Conservation (phyloP, 1,140 invertebrate species). For the Aphidius gifuensis region DNA sequence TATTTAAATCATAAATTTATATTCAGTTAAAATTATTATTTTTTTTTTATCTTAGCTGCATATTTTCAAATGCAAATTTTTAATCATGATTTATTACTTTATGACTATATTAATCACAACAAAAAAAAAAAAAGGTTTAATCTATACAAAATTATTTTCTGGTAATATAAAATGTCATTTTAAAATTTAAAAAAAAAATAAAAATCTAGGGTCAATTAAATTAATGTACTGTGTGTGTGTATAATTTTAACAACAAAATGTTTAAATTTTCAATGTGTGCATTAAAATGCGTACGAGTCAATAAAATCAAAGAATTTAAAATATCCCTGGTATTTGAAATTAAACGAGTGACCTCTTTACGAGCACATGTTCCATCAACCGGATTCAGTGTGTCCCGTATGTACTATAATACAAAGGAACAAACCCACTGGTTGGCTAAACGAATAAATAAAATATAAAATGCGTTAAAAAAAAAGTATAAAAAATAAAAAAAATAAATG, state of each 20-base stretch:
- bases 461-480: not conserved
- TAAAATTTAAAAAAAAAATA: not conserved
- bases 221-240: not conserved
- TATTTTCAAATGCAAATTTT: too few relatives aligned
- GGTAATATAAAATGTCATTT: too few relatives aligned
- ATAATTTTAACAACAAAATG: constrained; percentile 5
- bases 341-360: constrained; percentile 25
- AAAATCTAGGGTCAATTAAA: not conserved
- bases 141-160: too few relatives aligned
- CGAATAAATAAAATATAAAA: constrained; percentile 8
- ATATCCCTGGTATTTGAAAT: constrained; percentile 23
- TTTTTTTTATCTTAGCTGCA: too few relatives aligned
- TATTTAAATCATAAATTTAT: too few relatives aligned
- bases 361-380: constrained; percentile 31
- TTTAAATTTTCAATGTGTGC: constrained; percentile 3
- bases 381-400: not conserved
- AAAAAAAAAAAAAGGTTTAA: too few relatives aligned
- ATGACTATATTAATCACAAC: too few relatives aligned
- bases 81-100: too few relatives aligned
- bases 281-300: constrained; percentile 15
- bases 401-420: not conserved
- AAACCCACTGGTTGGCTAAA: not conserved
- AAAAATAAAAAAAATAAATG: constrained; percentile 28
- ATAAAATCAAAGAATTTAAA: constrained; percentile 23
- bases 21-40: too few relatives aligned